phyloP scores from a whole-genome alignment of 1,140 invertebrate genomes.

The Caenorhabditis latens region DNA sequence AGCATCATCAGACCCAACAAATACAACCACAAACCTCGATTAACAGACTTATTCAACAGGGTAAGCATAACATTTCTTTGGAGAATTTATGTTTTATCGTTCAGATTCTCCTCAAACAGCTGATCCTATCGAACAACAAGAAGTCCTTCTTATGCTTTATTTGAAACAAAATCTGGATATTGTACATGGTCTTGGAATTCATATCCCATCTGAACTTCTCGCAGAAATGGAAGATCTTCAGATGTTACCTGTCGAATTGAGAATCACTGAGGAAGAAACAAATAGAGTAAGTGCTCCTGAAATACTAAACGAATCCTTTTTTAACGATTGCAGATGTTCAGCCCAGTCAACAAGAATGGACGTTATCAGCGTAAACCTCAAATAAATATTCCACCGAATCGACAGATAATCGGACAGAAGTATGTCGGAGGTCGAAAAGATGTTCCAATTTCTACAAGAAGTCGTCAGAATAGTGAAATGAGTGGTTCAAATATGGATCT shows the following conservation, averaged over 20 bases:
- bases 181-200: slow-evolving; percentile 36
- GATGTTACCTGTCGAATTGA: slow-evolving; percentile 29
- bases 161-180: slow-evolving; percentile 42
- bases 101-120: slow-evolving; percentile 38
- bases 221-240: slow-evolving; percentile 50
- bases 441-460: slow-evolving; percentile 10
- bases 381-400: slow-evolving; percentile 15
- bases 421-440: neutral
- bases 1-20: neutral
- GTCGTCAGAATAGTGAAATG: slow-evolving; percentile 48
- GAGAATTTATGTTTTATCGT: neutral
- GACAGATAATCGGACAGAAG: slow-evolving; percentile 16
- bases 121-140: slow-evolving; percentile 45
- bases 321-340: neutral
- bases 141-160: slow-evolving; percentile 41
- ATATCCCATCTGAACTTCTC: slow-evolving; percentile 23
- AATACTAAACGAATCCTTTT: neutral
- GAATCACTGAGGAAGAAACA: slow-evolving; percentile 23
- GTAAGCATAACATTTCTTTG: neutral
- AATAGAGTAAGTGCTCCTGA: neutral
- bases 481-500: slow-evolving; percentile 43
- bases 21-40: slow-evolving; percentile 1
- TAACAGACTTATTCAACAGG: slow-evolving; percentile 28
- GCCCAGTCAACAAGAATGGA: slow-evolving; percentile 30
- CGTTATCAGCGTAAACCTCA: slow-evolving; percentile 32